phyloP scores from a whole-genome alignment of 2,797 vertebrate species.

The Fundulus diaphanus region DNA sequence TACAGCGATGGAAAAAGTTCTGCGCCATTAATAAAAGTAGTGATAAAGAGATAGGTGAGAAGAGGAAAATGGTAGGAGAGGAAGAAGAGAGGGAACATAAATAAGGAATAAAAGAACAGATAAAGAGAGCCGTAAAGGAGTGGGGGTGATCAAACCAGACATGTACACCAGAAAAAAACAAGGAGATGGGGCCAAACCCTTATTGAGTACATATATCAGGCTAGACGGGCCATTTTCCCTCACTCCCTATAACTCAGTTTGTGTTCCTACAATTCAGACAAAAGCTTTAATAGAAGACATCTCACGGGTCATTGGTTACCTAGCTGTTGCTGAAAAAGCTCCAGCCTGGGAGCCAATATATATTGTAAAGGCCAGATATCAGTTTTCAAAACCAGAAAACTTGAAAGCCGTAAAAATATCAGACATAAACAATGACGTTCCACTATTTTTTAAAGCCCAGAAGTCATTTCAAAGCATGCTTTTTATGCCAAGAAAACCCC shows the following conservation, averaged over 20 bases:
- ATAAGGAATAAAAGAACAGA: constrained; percentile 25
- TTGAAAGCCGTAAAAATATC: neutral
- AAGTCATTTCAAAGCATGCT: neutral
- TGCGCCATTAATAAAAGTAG: constrained; percentile 42
- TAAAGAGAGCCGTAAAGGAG: constrained; percentile 45
- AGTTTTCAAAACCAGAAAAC: neutral
- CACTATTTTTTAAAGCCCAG: neutral
- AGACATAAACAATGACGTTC: neutral
- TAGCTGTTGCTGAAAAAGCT: constrained; percentile 7
- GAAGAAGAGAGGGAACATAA: constrained; percentile 7
- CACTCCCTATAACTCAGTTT: constrained; percentile 70
- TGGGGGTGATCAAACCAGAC: constrained; percentile 43
- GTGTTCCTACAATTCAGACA: constrained; percentile 50
- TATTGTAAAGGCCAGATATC: neutral
- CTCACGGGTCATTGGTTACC: constrained; percentile 12
- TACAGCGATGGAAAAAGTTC: constrained; percentile 32
- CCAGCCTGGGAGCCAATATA: neutral
- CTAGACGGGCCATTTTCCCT: constrained; percentile 70
- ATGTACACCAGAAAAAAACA: constrained; percentile 41
- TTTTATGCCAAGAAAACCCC: neutral
- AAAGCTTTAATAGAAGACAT: constrained; percentile 43
- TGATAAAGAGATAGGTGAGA: constrained; percentile 12
- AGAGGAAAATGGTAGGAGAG: neutral
- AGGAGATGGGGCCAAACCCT: constrained; percentile 31
- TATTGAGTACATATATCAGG: constrained; percentile 73